Base-by-base conservation (phyloP, 2,113 vertebrate species). In the Pygoscelis antarcticus region DNA sequence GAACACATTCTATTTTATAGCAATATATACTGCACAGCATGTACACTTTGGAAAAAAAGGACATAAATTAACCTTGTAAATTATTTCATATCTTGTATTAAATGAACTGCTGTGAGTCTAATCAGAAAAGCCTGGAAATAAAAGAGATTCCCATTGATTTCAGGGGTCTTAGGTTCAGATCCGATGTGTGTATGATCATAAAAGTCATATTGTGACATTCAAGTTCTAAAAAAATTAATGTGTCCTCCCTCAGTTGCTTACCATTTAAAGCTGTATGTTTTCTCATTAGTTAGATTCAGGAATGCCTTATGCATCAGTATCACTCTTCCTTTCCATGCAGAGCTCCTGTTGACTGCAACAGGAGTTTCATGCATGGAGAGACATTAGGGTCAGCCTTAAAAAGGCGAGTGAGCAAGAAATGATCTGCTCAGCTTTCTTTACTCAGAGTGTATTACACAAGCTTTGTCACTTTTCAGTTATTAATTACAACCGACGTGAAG, bases 1-100 rank as follows among this genome's bases (percentile, higher is more conserved):
- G 83, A 95, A 83, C 47, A 78, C 58, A 20, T 79, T 84, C 46
- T 85, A 2, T 26, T 85, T 94, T 85, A 83, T 40, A 52, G 78
- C 62, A 86, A 79, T 96, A 70, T 62, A 74, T 83, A 74, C 60
- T 80, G 60, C 58, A 71, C 70, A 77, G 62, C 76, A 30, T 69
- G 64, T 38, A 58, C 51, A 52, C 38, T 77, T 92, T 25, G 38
- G 42, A 7, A 66, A 78, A 76, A 61, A n/a, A 26, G 38, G 52
- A 25, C 68, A 77, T 96, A 96, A 93, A 93, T 97, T 96, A 95
- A 90, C 75, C 78, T 96, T 86, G 66, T 83, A 93, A 78, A 81
- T 86, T 61, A 58, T 55, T 95, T 86, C 42, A 34, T 94, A 70
- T 69, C 70, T 96, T 64, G 62, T 26, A 83, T 74, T 93, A 86